phyloP scores from a whole-genome alignment of 2,797 vertebrate genomes.

The Champsocephalus gunnari region DNA sequence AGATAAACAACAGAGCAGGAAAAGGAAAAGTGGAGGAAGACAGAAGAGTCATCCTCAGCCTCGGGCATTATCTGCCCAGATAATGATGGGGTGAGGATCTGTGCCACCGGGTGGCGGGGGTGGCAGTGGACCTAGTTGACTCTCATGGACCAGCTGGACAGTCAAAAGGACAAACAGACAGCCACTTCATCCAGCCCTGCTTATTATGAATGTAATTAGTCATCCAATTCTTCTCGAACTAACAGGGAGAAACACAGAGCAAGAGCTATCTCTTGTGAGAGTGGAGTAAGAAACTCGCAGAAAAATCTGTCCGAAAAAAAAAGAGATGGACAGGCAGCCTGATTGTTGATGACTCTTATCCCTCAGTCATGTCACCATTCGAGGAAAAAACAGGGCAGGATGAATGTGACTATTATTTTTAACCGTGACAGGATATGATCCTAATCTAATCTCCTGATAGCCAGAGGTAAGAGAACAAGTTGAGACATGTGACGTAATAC shows the following conservation, averaged over 20 bases:
- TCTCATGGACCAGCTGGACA: slow-evolving; percentile 52
- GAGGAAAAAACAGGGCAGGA: slow-evolving; percentile 48
- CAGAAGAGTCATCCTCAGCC: slow-evolving; percentile 29
- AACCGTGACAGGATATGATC: slow-evolving; percentile 55
- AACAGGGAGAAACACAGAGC: slow-evolving; percentile 10
- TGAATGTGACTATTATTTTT: slow-evolving; percentile 60
- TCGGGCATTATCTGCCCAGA: slow-evolving; percentile 31
- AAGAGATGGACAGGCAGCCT: slow-evolving; percentile 30
- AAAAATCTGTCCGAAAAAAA: slow-evolving; percentile 15
- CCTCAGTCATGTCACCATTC: slow-evolving; percentile 25
- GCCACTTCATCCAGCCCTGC: slow-evolving; percentile 13
- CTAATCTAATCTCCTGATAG: slow-evolving; percentile 71
- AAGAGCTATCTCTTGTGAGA: slow-evolving; percentile 7
- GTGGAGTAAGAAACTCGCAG: slow-evolving; percentile 8
- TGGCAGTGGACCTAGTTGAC: slow-evolving; percentile 31
- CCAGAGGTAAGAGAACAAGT: slow-evolving; percentile 50
- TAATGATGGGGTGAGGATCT: slow-evolving; percentile 55
- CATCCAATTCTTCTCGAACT: neutral
- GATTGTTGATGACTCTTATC: slow-evolving; percentile 41
- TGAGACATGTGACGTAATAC: slow-evolving; percentile 49
- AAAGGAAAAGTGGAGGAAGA: slow-evolving; percentile 9
- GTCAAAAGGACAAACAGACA: slow-evolving; percentile 25
- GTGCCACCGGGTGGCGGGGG: slow-evolving; percentile 31
- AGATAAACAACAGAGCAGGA: neutral
- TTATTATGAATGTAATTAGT: neutral